Percentiles rank a stretch among this genome's conserved stretches.
phyloP scores from a whole-genome alignment of 2,113 vertebrate species.

The Hippocampus mohnikei region DNA sequence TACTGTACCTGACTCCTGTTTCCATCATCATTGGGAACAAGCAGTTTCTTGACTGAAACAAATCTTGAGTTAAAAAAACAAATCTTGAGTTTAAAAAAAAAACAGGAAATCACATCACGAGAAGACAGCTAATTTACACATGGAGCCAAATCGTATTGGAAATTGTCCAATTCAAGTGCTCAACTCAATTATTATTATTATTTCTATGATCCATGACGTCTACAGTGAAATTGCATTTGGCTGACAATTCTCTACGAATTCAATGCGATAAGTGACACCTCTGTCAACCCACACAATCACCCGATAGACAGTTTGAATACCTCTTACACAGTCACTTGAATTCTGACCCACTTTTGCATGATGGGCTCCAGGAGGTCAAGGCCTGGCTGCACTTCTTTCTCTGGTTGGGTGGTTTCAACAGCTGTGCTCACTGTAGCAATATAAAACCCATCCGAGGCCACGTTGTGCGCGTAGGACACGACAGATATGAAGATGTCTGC shows the following conservation, averaged over 20 bases:
- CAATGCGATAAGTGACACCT: no score
- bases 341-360: conserved; percentile 79
- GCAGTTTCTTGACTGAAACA: conserved; percentile 80
- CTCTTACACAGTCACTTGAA: not conserved
- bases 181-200: no score
- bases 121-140: no score
- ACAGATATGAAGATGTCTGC: conserved; percentile 92
- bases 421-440: conserved; percentile 89
- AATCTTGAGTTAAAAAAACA: conserved; percentile 75
- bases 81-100: conserved; percentile 70
- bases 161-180: no score
- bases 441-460: conserved; percentile 89
- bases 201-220: no score
- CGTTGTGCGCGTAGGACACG: conserved; percentile 85
- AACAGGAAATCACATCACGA: not conserved
- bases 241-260: no score
- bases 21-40: conserved; percentile 83
- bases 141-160: no score
- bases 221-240: no score
- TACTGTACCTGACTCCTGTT: conserved; percentile 82
- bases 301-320: not conserved
- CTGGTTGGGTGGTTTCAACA: conserved; percentile 82
- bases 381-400: conserved; percentile 86
- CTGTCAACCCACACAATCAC: not conserved
- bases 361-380: conserved; percentile 91